Base-by-base conservation (phyloP, 2,888 invertebrate genomes). In the Aspidapion aeneum region DNA sequence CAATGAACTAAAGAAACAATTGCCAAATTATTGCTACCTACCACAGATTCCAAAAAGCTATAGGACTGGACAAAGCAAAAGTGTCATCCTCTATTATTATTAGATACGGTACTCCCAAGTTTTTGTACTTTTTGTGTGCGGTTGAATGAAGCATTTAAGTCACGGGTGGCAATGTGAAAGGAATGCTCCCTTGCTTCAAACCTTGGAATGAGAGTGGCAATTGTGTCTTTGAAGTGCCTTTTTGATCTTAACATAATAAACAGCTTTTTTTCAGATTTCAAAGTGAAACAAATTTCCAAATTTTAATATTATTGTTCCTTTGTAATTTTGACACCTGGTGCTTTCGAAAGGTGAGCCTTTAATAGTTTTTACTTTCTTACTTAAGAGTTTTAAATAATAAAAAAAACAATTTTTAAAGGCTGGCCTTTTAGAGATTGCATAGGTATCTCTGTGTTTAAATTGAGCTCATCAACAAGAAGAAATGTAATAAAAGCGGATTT, bases 271-370 rank as follows among this genome's bases (percentile, higher is more conserved):
- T 70, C 68, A 66, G 70, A 68, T 63, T 64, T 65, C 70, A 69
- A 70, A 72, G 73, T 75, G 75, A 71, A 76, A 74, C 77, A 75
- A 77, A 77, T 77, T 76, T 76, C 66, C 68, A 70, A 75, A 75
- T 74, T 75, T 73, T 71, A 71, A 72, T 76, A 75, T 75, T 74
- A 74, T 75, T 76, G 70, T 72, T 58, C 64, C 67, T 70, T 73
- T 74, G 72, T 72, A 58, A 50, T 58, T 21, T 49, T 18, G 57
- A 21, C 66, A 66, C 61, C 66, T 66, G 66, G 63, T 22, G 60
- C 55, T 55, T 19, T 19, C 2, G 9, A 17, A 63, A 61, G 59
- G 62, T 61, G 61, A 48, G 63, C 62, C 48, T 61, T 63, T 58
- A 63, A 63, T 48, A n/a, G 12, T 35, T 35, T 35, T 35, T 35